Conservation (phyloP, 2,113 vertebrate species). For the Ailurus styani region DNA sequence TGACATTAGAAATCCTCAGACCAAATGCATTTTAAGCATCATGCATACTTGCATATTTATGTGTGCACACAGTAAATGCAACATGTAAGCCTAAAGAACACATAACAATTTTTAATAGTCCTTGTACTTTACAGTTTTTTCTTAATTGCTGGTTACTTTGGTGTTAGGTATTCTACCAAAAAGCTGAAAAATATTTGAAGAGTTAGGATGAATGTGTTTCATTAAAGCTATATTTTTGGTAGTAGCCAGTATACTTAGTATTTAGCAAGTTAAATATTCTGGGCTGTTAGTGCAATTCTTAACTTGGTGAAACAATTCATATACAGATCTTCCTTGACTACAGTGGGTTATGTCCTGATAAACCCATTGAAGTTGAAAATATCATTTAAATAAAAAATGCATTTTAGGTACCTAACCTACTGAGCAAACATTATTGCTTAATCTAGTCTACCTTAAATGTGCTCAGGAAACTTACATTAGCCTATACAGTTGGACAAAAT, state of each 20-base stretch:
- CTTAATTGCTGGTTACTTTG: background rate
- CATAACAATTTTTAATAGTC: slow-evolving; percentile 15
- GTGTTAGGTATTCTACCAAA: background rate
- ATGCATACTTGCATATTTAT: slow-evolving; percentile 40
- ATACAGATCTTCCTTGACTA: background rate
- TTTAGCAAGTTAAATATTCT: background rate
- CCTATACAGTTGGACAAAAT: background rate
- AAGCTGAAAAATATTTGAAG: background rate
- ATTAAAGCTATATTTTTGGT: background rate
- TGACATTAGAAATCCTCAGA: slow-evolving; percentile 63
- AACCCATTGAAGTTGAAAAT: background rate
- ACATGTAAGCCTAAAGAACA: background rate
- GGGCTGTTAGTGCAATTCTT: background rate
- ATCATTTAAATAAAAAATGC: background rate
- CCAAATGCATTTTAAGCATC: slow-evolving; percentile 57
- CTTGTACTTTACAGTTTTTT: background rate
- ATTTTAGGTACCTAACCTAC: background rate
- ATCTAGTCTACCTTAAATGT: background rate
- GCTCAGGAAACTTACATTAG: background rate
- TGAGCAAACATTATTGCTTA: background rate
- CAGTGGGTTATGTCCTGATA: background rate
- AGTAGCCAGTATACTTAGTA: background rate
- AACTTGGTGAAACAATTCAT: background rate
- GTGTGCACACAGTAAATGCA: background rate
- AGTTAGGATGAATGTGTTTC: background rate